These are phyloP conservation scores for Stomatorhinus walkeri DNA, from an alignment of 2,797 vertebrate genomes.

Conservation along the genomic window DNA sequence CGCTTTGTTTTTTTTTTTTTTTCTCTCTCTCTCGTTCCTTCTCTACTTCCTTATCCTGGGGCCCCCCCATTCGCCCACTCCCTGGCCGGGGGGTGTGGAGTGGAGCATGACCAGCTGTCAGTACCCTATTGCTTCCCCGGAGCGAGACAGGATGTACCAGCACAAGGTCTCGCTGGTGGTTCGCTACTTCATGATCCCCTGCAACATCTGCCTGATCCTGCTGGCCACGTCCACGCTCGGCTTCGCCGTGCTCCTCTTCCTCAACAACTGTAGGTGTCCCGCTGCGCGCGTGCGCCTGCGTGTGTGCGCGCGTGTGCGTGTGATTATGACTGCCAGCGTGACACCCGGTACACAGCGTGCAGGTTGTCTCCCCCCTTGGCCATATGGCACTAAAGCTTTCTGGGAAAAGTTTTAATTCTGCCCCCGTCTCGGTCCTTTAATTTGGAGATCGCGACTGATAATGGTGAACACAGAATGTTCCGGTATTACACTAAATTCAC, in stretches of 20 bases:
- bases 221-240: constrained; percentile 87
- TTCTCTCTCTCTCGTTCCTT: background rate
- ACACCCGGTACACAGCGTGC: background rate
- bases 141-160: constrained; percentile 80
- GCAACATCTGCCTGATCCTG: constrained; percentile 96
- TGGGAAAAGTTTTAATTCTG: background rate
- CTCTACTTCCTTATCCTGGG: constrained; percentile 7
- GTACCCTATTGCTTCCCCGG: constrained; percentile 65
- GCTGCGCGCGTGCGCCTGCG: too few relatives aligned
- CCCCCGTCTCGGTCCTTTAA: too few relatives aligned
- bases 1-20: constrained; percentile 43
- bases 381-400: background rate
- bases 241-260: constrained; percentile 89
- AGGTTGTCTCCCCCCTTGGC: background rate
- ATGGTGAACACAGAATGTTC: background rate
- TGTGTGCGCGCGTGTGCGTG: background rate
- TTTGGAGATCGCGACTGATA: background rate
- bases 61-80: constrained; percentile 37
- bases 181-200: constrained; percentile 94
- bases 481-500: background rate
- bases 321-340: background rate
- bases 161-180: constrained; percentile 91
- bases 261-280: constrained; percentile 87
- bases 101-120: constrained; percentile 79
- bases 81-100: constrained; percentile 47